These are phyloP conservation scores for Apis laboriosa DNA, from an alignment of 1,140 invertebrate genomes.

Conservation along the genomic window DNA sequence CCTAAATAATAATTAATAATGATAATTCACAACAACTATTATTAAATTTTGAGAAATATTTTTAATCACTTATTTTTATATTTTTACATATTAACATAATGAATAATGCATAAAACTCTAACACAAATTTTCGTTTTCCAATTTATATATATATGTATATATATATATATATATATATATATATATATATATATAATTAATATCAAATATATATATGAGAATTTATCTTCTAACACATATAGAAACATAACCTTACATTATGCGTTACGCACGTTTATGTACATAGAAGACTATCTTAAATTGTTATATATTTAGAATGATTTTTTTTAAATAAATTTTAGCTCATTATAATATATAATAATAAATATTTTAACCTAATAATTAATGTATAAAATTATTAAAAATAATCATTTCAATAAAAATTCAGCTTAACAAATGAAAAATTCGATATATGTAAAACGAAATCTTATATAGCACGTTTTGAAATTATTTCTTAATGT, in stretches of 20 bases:
- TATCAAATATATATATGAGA: slow-evolving; percentile 25
- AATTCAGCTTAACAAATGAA: background rate
- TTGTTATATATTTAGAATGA: background rate
- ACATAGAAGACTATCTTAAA: background rate
- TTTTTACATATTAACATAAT: slow-evolving; percentile 23
- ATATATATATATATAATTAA: slow-evolving; percentile 25
- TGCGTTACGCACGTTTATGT: slow-evolving; percentile 15
- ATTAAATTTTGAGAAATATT: background rate
- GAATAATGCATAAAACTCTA: slow-evolving; percentile 14
- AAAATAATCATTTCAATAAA: slow-evolving; percentile 21
- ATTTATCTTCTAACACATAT: slow-evolving; percentile 24
- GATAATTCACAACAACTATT: background rate
- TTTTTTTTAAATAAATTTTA: slow-evolving; percentile 16
- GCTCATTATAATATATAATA: background rate
- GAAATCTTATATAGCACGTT: background rate
- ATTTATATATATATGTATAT: slow-evolving; percentile 10
- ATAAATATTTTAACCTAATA: background rate
- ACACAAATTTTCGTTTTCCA: slow-evolving; percentile 25
- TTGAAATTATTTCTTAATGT: background rate
- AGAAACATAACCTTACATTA: slow-evolving; percentile 39
- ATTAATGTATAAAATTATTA: background rate
- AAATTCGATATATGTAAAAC: background rate
- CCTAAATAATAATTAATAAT: slow-evolving; percentile 35
- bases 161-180: slow-evolving; percentile 24
- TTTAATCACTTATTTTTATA: background rate